These are phyloP conservation scores for Leptinotarsa peninsularis DNA, from an alignment of 2,888 invertebrate genomes.

Conservation along the genomic window DNA sequence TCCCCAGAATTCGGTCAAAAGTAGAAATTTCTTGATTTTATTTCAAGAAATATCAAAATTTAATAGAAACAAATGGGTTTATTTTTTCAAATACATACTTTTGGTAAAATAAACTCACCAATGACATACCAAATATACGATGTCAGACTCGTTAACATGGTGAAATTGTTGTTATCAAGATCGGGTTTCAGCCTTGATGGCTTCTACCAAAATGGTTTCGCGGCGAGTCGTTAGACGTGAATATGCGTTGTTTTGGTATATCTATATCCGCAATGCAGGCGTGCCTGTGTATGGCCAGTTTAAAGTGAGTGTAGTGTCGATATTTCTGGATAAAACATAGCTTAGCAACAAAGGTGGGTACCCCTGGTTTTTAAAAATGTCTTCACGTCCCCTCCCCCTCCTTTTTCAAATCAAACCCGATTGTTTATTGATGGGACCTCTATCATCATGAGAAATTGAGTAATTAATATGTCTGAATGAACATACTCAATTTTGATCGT, in stretches of 20 bases:
- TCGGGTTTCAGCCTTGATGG: constrained; percentile 60
- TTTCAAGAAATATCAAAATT: constrained; percentile 24
- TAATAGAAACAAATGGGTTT: background rate
- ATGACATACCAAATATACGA: background rate
- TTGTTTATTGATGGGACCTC: constrained; percentile 54
- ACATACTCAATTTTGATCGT: constrained; percentile 33
- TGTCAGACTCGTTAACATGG: constrained; percentile 22
- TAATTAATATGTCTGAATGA: constrained; percentile 50
- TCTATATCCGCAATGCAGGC: constrained; percentile 67
- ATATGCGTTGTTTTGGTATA: constrained; percentile 66
- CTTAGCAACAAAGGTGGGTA: constrained; percentile 53
- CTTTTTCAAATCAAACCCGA: constrained; percentile 53
- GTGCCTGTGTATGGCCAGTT: constrained; percentile 64
- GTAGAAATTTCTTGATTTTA: constrained; percentile 34
- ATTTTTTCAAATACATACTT: constrained; percentile 3
- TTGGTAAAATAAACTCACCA: constrained; percentile 23
- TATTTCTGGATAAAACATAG: constrained; percentile 64
- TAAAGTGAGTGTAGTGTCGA: constrained; percentile 63
- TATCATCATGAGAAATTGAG: constrained; percentile 46
- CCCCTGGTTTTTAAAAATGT: constrained; percentile 48
- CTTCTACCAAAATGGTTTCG: constrained; percentile 66
- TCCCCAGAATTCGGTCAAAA: constrained; percentile 50
- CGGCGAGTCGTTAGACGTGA: constrained; percentile 66
- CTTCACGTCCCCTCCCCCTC: constrained; percentile 61
- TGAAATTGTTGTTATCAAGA: constrained; percentile 43